A percentile compares a stretch with the other conserved stretches of the same genome.
phyloP scores from a whole-genome alignment of 2,797 vertebrate species.

The Epinephelus coioides region DNA sequence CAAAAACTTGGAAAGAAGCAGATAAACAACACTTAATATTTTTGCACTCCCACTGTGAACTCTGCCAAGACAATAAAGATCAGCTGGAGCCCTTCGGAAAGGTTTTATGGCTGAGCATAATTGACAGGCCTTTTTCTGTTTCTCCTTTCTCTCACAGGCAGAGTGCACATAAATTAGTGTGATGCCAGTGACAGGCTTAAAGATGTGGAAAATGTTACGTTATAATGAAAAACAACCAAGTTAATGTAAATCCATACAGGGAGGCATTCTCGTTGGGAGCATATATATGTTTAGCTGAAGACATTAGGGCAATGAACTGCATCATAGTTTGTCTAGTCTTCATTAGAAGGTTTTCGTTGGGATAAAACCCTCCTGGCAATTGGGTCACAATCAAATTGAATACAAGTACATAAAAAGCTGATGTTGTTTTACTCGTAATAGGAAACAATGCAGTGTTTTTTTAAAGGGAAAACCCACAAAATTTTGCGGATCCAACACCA shows the following conservation, averaged over 20 bases:
- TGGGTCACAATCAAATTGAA: conserved; percentile 24
- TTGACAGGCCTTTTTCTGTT: conserved; percentile 74
- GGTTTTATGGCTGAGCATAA: conserved; percentile 79
- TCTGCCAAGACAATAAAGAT: conserved; percentile 80
- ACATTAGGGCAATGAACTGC: conserved; percentile 52
- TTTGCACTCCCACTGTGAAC: conserved; percentile 68
- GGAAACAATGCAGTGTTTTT: conserved; percentile 27
- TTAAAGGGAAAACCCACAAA: neutral
- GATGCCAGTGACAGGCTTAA: conserved; percentile 69
- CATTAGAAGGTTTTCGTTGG: conserved; percentile 42
- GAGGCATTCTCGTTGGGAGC: conserved; percentile 53
- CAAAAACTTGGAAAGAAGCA: conserved; percentile 71
- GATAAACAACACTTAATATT: conserved; percentile 84
- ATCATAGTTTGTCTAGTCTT: conserved; percentile 39
- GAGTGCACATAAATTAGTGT: conserved; percentile 76
- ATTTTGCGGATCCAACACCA: neutral
- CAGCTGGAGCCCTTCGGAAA: conserved; percentile 66
- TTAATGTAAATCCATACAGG: conserved; percentile 68
- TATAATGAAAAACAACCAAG: conserved; percentile 67
- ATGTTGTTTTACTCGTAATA: conserved; percentile 28
- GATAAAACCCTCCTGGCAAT: conserved; percentile 38
- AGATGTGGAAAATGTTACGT: conserved; percentile 78
- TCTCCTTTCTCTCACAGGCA: conserved; percentile 69
- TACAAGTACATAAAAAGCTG: conserved; percentile 16
- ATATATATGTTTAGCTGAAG: conserved; percentile 41